Base-by-base conservation (phyloP, 2,113 vertebrate species). In the Coregonus clupeaformis region DNA sequence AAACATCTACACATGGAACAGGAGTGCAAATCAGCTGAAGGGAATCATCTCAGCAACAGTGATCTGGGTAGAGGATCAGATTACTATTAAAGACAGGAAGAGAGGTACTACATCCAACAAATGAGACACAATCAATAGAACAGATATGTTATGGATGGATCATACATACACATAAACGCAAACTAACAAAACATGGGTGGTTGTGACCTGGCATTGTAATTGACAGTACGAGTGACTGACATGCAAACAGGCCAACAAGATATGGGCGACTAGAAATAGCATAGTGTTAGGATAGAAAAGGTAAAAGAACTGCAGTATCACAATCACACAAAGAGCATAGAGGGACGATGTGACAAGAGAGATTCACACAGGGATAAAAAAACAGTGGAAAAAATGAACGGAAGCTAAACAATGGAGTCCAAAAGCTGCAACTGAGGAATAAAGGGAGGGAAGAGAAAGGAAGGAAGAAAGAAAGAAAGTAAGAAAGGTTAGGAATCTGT, bases 401-500 rank as follows among this genome's bases (percentile, higher is more conserved):
- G n/a, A 60, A 60, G 24, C 57, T 22, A 22, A 60, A 60, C 57
- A 7, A 22, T 24, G 12, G 14, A 52, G 49, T 42, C 36, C 36
- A 42, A 42, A 42, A 55, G 14, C 52, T 55, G 52, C 52, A 55
- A 55, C 52, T 20, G 52, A 55, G 9, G 36, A 55, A 55, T 6
- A 20, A 55, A 55, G 52, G 16, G 52, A 65, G 22, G 7, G 47
- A 71, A 30, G 66, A 63, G 55, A 47, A 73, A 30, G 20, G 73
- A 27, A 14, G 3, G 3, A 67, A 68, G n/a, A 68, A 77, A 55
- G 24, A 55, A 49, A 36, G 71, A 68, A 76, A 64, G 32, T 62
- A 72, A 66, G 36, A 45, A 71, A 25, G 64, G 70, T 66, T 70
- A 69, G 73, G 74, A 73, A 32, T 30, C 13, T 30, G 29, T 72